These are phyloP conservation scores for Chitala chitala DNA, from an alignment of 2,113 vertebrate genomes.

Conservation along the genomic window DNA sequence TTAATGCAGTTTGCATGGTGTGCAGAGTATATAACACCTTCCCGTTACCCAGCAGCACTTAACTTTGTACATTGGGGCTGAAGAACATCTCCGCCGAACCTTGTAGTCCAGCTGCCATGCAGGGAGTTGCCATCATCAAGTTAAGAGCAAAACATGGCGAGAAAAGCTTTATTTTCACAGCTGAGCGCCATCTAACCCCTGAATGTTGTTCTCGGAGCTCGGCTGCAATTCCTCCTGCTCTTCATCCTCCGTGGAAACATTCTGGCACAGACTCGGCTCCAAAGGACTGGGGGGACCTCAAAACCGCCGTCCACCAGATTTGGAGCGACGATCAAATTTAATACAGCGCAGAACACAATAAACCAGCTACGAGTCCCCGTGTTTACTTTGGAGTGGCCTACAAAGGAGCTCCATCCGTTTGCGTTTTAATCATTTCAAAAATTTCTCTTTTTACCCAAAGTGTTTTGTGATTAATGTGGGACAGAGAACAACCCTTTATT, in stretches of 20 bases:
- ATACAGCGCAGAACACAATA: constrained; percentile 17
- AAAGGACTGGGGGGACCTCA: constrained; percentile 1
- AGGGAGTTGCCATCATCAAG: no score
- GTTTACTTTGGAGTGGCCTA: constrained; percentile 20
- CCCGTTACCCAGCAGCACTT: background rate
- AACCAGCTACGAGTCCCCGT: background rate
- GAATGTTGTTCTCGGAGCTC: background rate
- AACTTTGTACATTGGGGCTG: background rate
- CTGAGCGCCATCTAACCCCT: constrained; percentile 25
- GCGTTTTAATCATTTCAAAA: constrained; percentile 28
- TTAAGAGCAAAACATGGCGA: no score
- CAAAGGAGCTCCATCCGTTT: constrained; percentile 15
- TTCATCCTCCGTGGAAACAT: background rate
- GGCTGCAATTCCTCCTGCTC: constrained; percentile 12
- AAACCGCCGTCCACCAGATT: constrained; percentile 13
- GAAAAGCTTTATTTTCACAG: no score
- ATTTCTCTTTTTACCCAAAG: constrained; percentile 20
- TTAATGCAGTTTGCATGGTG: no score
- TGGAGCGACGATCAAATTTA: background rate
- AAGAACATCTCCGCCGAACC: background rate
- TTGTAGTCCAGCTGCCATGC: no score
- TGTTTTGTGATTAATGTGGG: constrained; percentile 12
- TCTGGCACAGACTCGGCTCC: background rate
- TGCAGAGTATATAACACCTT: background rate
- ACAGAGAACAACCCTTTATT: constrained; percentile 15